These are phyloP conservation scores for Clarias fuscus DNA, from an alignment of 2,797 vertebrate genomes.

Conservation along the genomic window DNA sequence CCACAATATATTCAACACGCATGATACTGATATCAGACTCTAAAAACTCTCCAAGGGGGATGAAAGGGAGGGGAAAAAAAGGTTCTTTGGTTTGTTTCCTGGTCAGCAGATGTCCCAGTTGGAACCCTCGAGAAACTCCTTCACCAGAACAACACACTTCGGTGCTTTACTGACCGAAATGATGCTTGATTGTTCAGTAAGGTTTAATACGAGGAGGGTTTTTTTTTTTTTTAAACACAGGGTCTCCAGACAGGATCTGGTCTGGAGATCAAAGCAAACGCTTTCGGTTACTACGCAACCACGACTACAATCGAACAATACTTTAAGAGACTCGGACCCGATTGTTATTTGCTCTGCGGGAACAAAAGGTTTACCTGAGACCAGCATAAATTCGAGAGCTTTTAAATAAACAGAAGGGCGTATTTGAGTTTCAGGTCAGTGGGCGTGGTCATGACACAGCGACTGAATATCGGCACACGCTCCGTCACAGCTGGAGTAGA, in stretches of 20 bases:
- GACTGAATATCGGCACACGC: slow-evolving; percentile 2
- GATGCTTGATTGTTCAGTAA: not conserved
- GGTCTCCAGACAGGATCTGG: not conserved
- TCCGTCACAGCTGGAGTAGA: slow-evolving; percentile 18
- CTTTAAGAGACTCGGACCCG: not conserved
- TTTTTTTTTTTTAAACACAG: not conserved
- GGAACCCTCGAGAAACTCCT: not conserved
- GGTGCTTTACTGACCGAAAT: not conserved
- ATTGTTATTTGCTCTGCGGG: not conserved
- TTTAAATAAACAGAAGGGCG: not conserved
- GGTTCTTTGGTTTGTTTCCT: slow-evolving; percentile 1
- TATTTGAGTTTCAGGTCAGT: not conserved
- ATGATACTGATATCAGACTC: not conserved
- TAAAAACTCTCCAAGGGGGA: not conserved
- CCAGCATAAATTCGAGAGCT: not conserved
- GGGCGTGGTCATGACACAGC: not conserved
- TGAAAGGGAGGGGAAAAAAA: no score
- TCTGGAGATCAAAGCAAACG: not conserved
- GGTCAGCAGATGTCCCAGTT: not conserved
- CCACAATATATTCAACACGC: not conserved
- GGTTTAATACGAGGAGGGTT: not conserved
- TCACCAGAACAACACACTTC: not conserved
- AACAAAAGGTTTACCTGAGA: not conserved
- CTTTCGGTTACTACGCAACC: not conserved
- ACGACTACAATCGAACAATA: slow-evolving; percentile 4